phyloP scores from a whole-genome alignment of 2,113 vertebrate species.

The Enhydra lutris region DNA sequence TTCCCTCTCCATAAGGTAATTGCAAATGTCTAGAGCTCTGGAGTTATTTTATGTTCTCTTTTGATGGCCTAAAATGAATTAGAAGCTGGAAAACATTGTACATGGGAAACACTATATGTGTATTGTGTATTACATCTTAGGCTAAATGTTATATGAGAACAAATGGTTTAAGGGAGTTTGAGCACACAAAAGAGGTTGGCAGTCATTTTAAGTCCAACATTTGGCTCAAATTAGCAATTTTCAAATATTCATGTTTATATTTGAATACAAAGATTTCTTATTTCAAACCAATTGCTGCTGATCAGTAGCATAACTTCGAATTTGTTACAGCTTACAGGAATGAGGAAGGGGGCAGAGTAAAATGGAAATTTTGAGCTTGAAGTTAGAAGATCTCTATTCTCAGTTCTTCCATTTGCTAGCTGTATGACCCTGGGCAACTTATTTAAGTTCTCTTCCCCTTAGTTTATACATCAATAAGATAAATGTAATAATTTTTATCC shows the following conservation, averaged over 20 bases:
- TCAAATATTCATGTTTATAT: constrained; percentile 74
- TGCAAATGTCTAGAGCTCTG: constrained; percentile 68
- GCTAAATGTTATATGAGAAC: constrained; percentile 69
- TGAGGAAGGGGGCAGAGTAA: neutral
- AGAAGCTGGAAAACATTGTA: constrained; percentile 73
- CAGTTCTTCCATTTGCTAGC: neutral
- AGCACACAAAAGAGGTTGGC: constrained; percentile 64
- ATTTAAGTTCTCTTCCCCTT: neutral
- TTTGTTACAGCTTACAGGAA: constrained; percentile 55
- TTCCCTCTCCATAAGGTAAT: constrained; percentile 66
- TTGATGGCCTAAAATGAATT: constrained; percentile 74
- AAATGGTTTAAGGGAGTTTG: constrained; percentile 66
- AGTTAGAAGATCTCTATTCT: neutral
- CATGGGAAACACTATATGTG: constrained; percentile 64
- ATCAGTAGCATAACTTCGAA: constrained; percentile 73
- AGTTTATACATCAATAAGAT: constrained; percentile 37
- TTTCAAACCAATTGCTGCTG: constrained; percentile 73
- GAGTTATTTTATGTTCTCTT: constrained; percentile 68
- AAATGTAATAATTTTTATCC: neutral
- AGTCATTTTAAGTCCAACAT: constrained; percentile 69
- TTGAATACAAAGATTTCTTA: constrained; percentile 75
- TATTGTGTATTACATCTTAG: constrained; percentile 67
- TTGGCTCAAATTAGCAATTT: constrained; percentile 74
- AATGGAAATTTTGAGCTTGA: constrained; percentile 42
- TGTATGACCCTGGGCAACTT: neutral